These are phyloP conservation scores for Ellobius talpinus DNA, from an alignment of 2,113 vertebrate genomes.

Conservation along the genomic window DNA sequence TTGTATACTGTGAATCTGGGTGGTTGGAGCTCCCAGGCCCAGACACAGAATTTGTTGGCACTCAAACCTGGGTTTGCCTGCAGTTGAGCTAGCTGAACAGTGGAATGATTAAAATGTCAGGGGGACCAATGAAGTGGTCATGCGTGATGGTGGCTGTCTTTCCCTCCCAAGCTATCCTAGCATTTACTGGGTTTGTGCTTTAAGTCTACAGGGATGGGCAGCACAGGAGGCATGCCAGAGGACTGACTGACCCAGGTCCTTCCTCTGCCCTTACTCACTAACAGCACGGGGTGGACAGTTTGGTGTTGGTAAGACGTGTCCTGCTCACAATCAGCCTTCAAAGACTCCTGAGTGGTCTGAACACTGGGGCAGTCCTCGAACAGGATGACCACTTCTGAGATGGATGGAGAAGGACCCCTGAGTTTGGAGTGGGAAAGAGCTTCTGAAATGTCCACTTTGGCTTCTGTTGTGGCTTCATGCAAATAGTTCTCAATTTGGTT, in stretches of 20 bases:
- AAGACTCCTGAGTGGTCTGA: too few relatives aligned
- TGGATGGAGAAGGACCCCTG: not conserved
- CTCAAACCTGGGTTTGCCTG: not conserved
- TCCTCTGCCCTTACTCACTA: fast-evolving
- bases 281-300: fast-evolving
- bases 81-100: not conserved
- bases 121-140: not conserved
- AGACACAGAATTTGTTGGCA: not conserved
- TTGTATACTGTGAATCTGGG: not conserved
- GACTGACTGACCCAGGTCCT: not conserved
- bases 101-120: not conserved
- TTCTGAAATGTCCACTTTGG: not conserved
- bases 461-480: not conserved
- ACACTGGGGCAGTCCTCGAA: not conserved
- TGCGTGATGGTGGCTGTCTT: not conserved
- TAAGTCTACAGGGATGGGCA: not conserved
- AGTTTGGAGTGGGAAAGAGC: not conserved
- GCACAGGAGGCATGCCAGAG: not conserved
- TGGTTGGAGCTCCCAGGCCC: not conserved
- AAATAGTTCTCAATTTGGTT: not conserved
- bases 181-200: not conserved
- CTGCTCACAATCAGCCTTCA: not conserved
- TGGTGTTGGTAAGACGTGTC: not conserved
- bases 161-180: not conserved
- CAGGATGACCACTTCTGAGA: not conserved